A percentile compares a stretch with the other conserved stretches of the same genome.
Evolutionary conservation across 2,113 vertebrate species (phyloP).

Genomic region (Conger conger): DNA sequence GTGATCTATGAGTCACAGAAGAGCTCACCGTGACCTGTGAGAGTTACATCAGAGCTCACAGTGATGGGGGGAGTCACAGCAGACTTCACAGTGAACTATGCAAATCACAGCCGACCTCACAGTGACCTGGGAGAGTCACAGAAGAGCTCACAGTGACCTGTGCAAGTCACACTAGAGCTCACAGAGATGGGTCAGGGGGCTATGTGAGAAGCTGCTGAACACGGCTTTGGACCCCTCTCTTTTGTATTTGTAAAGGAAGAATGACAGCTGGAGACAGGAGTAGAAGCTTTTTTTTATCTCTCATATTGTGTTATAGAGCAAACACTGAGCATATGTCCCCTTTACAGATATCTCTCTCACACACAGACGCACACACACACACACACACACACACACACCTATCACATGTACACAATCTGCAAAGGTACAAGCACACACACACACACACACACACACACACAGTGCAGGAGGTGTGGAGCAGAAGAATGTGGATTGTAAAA

Average conservation of each 20-base stretch:
- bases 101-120: background rate
- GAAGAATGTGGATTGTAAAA: too few relatives aligned
- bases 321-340: background rate
- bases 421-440: background rate
- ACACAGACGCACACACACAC: background rate
- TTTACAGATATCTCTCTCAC: too few relatives aligned
- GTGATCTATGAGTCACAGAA: too few relatives aligned
- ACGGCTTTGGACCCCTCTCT: background rate
- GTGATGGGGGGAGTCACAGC: too few relatives aligned
- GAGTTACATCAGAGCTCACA: too few relatives aligned
- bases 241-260: background rate
- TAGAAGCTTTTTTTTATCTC: background rate
- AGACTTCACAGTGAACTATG: background rate
- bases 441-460: background rate
- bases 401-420: background rate
- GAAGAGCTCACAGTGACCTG: background rate
- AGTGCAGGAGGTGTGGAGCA: too few relatives aligned
- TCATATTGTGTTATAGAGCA: slow-evolving; percentile 37
- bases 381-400: too few relatives aligned
- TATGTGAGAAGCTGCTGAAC: background rate
- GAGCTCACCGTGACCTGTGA: too few relatives aligned
- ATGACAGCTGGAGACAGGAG: background rate
- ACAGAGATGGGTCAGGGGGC: background rate
- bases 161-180: background rate
- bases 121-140: background rate